Evolutionary conservation across 2,888 invertebrate species (phyloP), one percentile per base, ranked within the genome.

Genomic region (Sepioteuthis lessoniana): DNA sequence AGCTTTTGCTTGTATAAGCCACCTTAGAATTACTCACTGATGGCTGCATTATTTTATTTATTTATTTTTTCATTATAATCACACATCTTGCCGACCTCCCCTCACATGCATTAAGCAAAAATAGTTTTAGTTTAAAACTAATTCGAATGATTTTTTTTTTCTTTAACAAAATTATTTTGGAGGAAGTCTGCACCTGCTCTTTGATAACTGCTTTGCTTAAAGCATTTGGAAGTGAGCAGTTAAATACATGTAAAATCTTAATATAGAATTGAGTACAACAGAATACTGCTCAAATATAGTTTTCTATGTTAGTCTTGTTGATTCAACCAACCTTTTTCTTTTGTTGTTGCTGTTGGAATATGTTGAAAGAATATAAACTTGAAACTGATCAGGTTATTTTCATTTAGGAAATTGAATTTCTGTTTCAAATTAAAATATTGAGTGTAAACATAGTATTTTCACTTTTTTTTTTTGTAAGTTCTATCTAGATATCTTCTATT

Each of bases 101-200:
- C 76, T 76, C 76, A 76, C 76, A 35, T 76, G 76, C 76, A 76
- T n/a, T 76, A 76, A 76, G 76, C 76, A 76, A 76, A 76, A n/a
- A 60, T 60, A 76, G 35, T 76, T 76, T 35, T 76, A 76, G 76
- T 76, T 76, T 76, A n/a, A n/a, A 76, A 76, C 76, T 76, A 76
- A 76, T 76, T 76, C 16, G 4, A 76, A n/a, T n/a, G 28, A 25
- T 60, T 76, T 76, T 35, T 25, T 76, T 76, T 31, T 31, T 10
- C 4, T 60, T 60, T 60, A 60, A 60, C 31, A 76, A 76, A n/a
- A n/a, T 8, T 76, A 2, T 76, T 35, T 4, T 35, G 4, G 3
- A n/a, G n/a, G 13, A 35, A 76, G 10, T 76, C n/a, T 76, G 4
- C 25, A 10, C 28, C 31, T 60, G 31, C 31, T 31, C 60, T 76